Evolutionary conservation across 2,113 vertebrate species (phyloP).

Genomic region (Nannospalax galili): DNA sequence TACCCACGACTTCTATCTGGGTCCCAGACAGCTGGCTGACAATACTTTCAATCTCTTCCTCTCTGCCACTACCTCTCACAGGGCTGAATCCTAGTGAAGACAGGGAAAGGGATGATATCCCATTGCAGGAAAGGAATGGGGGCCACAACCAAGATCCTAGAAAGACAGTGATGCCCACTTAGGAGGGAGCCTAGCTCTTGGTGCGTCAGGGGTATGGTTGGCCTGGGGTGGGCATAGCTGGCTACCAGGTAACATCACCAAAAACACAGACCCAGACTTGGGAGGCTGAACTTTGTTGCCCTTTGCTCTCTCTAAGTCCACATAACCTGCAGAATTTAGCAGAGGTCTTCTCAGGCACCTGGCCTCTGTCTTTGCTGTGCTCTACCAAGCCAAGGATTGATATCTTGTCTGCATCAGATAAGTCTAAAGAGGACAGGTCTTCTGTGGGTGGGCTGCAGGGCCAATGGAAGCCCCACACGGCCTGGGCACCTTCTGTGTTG

Average conservation of each 20-base stretch:
- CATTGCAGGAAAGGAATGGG: not conserved
- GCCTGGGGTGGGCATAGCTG: not conserved
- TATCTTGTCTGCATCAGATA: not conserved
- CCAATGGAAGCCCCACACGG: not conserved
- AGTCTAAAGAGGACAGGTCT: not conserved
- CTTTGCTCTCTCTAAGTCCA: not conserved
- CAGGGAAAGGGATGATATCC: not conserved
- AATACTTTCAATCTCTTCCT: not conserved
- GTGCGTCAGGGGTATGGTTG: not conserved
- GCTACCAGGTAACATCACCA: not conserved
- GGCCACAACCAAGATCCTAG: too few relatives aligned
- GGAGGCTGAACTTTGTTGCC: not conserved
- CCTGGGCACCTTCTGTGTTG: fast-evolving
- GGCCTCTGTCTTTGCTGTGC: too few relatives aligned
- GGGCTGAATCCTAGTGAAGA: not conserved
- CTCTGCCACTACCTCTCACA: not conserved
- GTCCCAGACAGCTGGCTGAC: not conserved
- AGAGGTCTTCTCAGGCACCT: not conserved
- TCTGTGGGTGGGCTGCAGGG: not conserved
- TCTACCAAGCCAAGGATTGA: not conserved
- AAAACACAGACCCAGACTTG: not conserved
- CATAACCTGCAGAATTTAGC: not conserved
- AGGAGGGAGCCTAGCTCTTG: not conserved
- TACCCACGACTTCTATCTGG: not conserved
- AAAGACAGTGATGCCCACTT: not conserved